Evolutionary conservation across 1,140 invertebrate species (phyloP).

Genomic region (Battus philenor): DNA sequence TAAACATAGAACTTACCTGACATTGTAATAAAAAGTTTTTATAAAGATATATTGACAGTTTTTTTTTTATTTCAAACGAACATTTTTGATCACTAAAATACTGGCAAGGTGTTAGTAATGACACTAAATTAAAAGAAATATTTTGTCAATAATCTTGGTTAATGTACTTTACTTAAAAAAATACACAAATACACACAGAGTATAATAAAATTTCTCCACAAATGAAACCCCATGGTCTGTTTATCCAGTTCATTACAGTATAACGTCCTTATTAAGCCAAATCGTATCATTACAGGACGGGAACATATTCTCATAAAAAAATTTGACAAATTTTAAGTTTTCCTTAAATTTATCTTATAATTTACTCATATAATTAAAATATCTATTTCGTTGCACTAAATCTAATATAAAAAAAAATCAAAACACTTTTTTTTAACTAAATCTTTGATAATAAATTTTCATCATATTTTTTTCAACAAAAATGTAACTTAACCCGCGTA

Average conservation of each 20-base stretch:
- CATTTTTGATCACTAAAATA: too few species aligned
- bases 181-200: too few species aligned
- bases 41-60: too few species aligned
- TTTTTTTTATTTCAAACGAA: too few species aligned
- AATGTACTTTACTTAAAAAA: too few species aligned
- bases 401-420: conserved; percentile 26
- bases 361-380: conserved; percentile 29
- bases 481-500: conserved; percentile 2
- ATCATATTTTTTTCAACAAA: conserved; percentile 1
- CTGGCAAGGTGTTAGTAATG: too few species aligned
- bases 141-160: too few species aligned
- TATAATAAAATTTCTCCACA: too few species aligned
- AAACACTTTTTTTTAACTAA: conserved; percentile 7
- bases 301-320: conserved; percentile 40
- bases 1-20: too few species aligned
- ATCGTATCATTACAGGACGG: conserved; percentile 65
- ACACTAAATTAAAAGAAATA: too few species aligned
- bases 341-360: conserved; percentile 23
- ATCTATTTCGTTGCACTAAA: conserved; percentile 57
- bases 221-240: too few species aligned
- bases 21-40: too few species aligned
- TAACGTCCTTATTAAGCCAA: conserved; percentile 19
- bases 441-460: conserved; percentile 10
- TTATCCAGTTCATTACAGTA: background rate
- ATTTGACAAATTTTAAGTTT: conserved; percentile 34